phyloP scores from a whole-genome alignment of 1,140 invertebrate genomes.

The Lepidotrigona ventralis region DNA sequence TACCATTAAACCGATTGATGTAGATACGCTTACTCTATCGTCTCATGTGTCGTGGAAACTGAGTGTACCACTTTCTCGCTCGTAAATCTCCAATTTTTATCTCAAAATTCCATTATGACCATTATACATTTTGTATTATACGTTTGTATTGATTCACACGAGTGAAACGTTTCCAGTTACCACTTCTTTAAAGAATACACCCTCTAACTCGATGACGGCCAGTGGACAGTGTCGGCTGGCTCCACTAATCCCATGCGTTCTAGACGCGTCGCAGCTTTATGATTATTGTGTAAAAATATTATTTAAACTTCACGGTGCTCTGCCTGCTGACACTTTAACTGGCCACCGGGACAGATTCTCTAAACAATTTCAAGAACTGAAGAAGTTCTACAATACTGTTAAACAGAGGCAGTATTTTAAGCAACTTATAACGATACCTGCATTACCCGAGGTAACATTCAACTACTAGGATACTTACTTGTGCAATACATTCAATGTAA shows the following conservation, averaged over 20 bases:
- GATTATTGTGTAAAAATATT: conserved; percentile 98
- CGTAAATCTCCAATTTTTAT: neutral
- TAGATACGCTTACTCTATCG: neutral
- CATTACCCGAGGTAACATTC: conserved; percentile 89
- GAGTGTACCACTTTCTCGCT: neutral
- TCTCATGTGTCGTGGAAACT: neutral
- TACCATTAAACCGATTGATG: neutral
- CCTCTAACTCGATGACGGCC: conserved; percentile 98
- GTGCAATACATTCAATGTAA: neutral
- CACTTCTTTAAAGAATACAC: conserved; percentile 94
- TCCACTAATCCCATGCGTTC: conserved; percentile 98
- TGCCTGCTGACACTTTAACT: conserved; percentile 93
- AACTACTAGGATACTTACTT: neutral
- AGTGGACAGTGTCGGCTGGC: conserved; percentile 97
- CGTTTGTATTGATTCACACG: conserved; percentile 4
- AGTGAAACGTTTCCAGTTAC: conserved; percentile 87
- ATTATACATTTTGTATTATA: neutral
- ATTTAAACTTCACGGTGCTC: conserved; percentile 94
- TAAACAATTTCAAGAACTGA: conserved; percentile 93
- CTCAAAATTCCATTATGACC: conserved; percentile 9
- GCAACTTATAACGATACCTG: conserved; percentile 95
- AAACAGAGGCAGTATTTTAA: conserved; percentile 98
- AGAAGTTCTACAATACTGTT: conserved; percentile 96
- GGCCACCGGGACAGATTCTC: conserved; percentile 96
- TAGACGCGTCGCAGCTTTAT: conserved; percentile 97